phyloP scores from a whole-genome alignment of 2,888 invertebrate species.

The Stenoptilia bipunctidactyla region DNA sequence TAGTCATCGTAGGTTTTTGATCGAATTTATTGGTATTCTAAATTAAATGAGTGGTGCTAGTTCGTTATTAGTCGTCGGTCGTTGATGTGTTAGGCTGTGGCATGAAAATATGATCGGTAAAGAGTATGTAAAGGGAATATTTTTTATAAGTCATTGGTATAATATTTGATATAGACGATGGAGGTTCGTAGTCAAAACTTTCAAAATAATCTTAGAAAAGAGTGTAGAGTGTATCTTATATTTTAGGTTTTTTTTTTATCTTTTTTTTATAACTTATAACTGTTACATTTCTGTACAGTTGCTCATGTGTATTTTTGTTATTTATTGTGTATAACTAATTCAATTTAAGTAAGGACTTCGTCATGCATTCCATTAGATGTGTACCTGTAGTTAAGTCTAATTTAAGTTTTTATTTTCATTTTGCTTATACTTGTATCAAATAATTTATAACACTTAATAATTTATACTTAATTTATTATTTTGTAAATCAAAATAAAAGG shows the following conservation, averaged over 20 bases:
- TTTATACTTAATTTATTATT: too few species aligned
- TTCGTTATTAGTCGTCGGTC: neutral
- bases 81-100: neutral
- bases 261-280: slow-evolving; percentile 1
- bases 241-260: slow-evolving; percentile 2
- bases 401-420: slow-evolving; percentile 5
- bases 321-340: slow-evolving; percentile 8
- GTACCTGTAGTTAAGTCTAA: slow-evolving; percentile 4
- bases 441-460: slow-evolving; percentile 3
- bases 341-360: slow-evolving; percentile 18
- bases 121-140: neutral
- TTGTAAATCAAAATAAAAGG: slow-evolving; percentile 21
- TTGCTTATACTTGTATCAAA: slow-evolving; percentile 9
- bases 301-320: slow-evolving; percentile 17
- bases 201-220: neutral
- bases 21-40: slow-evolving; percentile 14
- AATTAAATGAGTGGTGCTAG: slow-evolving; percentile 7
- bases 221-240: slow-evolving; percentile 1
- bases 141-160: too few species aligned
- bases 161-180: too few species aligned
- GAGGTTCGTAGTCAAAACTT: too few species aligned
- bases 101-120: neutral
- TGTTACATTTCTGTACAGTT: slow-evolving; percentile 7
- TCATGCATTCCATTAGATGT: slow-evolving; percentile 30
- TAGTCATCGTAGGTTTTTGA: slow-evolving; percentile 28